Base-by-base conservation (phyloP, 2,113 vertebrate genomes). In the Raja brachyura region DNA sequence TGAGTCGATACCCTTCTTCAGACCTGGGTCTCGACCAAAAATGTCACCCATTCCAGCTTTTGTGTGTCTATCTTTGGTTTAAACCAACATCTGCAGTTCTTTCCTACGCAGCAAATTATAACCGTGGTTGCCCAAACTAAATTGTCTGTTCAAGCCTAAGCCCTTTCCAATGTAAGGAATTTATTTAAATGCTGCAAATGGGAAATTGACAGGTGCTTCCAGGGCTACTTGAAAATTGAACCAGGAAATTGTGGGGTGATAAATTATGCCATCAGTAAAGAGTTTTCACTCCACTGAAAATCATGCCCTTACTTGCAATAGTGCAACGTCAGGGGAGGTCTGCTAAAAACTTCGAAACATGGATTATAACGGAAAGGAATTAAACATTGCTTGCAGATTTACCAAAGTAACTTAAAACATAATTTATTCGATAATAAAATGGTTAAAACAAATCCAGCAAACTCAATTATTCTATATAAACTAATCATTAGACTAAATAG, bases 121-220 rank as follows among this genome's bases (percentile, higher is more conserved):
- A 28, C 20, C 18, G 20, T 83, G 79, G 18, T 56, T 83, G 48
- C 14, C 18, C 70, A 73, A 22, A 16, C 0, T 22, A 20, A 22
- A 73, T 5, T 5, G 16, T 20, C 5, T 22, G 70, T 20, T 22
- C 22, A 73, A 73, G 70, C 20, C 18, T 73, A 66, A 66, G 63
- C 22, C 18, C 1, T 73, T 73, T 73, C 18, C 70, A 4, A 73
- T 73, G 14, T 1, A 73, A 73, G 20, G 7, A 54, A 2, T 25
- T 83, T 83, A 83, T 56, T 83, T 83, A 56, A 83, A 56, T 56
- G 7, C 79, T 25, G 39, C 48, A 56, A 56, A 9, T 83, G 48
- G 79, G 48, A 83, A 56, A 83, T 83, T 83, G 79, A 83, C 20
- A 78, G 76, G 76, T 77, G n/a, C 76, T 77, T 77, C n/a, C 76